These are phyloP conservation scores for Gastracanthus pulcherrimus DNA, from an alignment of 2,888 invertebrate species.

Conservation along the genomic window DNA sequence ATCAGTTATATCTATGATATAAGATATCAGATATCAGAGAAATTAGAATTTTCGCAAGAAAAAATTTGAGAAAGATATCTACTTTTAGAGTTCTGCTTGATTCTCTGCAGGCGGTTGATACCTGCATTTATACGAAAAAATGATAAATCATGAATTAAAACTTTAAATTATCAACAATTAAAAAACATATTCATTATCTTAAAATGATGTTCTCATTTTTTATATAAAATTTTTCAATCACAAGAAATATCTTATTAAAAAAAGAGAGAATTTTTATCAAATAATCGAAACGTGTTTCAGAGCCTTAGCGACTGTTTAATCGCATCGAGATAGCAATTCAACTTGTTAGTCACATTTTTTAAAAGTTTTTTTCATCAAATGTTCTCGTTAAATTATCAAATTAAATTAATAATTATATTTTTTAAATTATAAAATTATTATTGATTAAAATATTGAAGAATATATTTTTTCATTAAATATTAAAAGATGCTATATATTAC, in stretches of 20 bases:
- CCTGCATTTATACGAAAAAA: neutral
- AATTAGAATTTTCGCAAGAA: no score
- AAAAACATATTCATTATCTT: neutral
- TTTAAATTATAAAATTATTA: no score
- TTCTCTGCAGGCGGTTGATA: neutral
- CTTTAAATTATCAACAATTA: neutral
- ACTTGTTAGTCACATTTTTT: neutral
- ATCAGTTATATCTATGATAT: no score
- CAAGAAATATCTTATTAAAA: neutral
- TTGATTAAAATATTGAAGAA: no score
- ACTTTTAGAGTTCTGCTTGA: neutral
- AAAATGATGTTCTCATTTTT: neutral
- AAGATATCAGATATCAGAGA: no score
- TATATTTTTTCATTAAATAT: no score
- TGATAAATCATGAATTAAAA: slow-evolving; percentile 27
- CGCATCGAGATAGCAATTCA: neutral
- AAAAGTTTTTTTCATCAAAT: no score
- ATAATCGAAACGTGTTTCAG: neutral
- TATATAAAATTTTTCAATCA: no score
- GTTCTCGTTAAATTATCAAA: no score
- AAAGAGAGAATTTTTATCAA: neutral
- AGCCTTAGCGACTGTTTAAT: neutral
- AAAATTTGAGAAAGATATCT: neutral
- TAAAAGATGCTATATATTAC: no score
- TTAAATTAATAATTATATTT: no score